Evolutionary conservation across 2,797 vertebrate species (phyloP).

Genomic region (Microctenopoma steveboyesi): DNA sequence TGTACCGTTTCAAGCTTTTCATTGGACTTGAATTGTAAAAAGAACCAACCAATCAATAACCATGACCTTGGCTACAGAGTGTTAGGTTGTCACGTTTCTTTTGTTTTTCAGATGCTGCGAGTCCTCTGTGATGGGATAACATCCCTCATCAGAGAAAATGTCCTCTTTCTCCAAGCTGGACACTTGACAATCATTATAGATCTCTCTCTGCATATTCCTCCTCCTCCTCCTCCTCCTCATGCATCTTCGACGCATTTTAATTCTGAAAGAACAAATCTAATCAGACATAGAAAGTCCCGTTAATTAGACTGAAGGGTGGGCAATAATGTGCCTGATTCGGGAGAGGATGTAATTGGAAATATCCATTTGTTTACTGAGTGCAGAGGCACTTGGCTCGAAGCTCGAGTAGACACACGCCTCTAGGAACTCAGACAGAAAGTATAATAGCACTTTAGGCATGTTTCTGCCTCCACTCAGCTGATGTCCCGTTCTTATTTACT

Average conservation of each 20-base stretch:
- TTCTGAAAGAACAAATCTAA: constrained; percentile 46
- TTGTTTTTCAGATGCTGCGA: background rate
- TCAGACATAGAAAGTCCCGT: constrained; percentile 43
- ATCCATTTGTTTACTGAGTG: constrained; percentile 46
- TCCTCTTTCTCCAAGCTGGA: constrained; percentile 4
- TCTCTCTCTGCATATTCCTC: constrained; percentile 32
- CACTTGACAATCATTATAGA: constrained; percentile 5
- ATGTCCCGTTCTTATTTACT: constrained; percentile 2
- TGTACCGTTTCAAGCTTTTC: too few species aligned
- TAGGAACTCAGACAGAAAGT: constrained; percentile 7
- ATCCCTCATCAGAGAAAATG: constrained; percentile 32
- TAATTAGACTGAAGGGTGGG: constrained; percentile 45
- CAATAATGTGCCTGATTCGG: constrained; percentile 23
- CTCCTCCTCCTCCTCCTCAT: constrained; percentile 22
- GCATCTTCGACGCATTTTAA: constrained; percentile 43
- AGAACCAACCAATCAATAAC: too few species aligned
- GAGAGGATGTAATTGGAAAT: constrained; percentile 59
- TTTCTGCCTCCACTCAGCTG: constrained; percentile 20
- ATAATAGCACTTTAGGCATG: constrained; percentile 11
- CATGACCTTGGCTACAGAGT: too few species aligned
- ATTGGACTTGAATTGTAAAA: too few species aligned
- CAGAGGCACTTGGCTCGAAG: constrained; percentile 12
- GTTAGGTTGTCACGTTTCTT: too few species aligned
- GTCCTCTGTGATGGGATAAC: constrained; percentile 20
- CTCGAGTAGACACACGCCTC: constrained; percentile 1